phyloP scores from a whole-genome alignment of 2,113 vertebrate genomes.

The Neolamprologus toae region DNA sequence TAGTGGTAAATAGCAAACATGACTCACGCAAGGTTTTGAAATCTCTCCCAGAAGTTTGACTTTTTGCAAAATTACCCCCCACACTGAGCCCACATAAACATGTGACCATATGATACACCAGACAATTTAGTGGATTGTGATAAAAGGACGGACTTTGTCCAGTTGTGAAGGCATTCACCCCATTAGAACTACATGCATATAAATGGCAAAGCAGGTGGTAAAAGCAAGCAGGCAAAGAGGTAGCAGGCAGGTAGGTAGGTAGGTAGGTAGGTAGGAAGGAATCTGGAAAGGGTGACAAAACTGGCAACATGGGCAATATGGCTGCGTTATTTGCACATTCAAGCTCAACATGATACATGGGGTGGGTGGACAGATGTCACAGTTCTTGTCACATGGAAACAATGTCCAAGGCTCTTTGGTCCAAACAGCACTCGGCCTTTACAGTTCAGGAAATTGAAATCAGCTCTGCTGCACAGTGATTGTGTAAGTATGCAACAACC shows the following conservation, averaged over 20 bases:
- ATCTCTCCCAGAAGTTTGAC: not conserved
- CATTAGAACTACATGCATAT: conserved; percentile 69
- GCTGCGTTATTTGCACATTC: conserved; percentile 61
- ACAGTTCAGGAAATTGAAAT: not conserved
- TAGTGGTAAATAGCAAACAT: conserved; percentile 20
- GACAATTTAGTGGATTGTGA: conserved; percentile 39
- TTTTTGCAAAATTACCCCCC: conserved; percentile 9
- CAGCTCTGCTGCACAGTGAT: not conserved
- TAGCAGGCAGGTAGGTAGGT: conserved; percentile 75
- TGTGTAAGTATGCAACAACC: not conserved
- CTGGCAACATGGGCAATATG: conserved; percentile 75
- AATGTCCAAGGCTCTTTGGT: not conserved
- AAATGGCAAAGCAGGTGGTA: conserved; percentile 77
- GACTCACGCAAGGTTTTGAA: not conserved
- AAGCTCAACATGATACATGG: conserved; percentile 34
- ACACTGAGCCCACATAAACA: conserved; percentile 32
- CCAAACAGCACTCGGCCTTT: not conserved
- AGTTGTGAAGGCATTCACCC: conserved; percentile 49
- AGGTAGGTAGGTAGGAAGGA: conserved; percentile 64
- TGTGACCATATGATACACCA: conserved; percentile 26
- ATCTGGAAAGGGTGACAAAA: conserved; percentile 67
- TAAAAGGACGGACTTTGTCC: conserved; percentile 6
- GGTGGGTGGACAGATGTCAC: not conserved
- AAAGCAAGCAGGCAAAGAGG: conserved; percentile 80
- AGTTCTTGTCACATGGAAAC: not conserved